Evolutionary conservation across 2,888 invertebrate genomes (phyloP).

Genomic region (Tortrix viridana): DNA sequence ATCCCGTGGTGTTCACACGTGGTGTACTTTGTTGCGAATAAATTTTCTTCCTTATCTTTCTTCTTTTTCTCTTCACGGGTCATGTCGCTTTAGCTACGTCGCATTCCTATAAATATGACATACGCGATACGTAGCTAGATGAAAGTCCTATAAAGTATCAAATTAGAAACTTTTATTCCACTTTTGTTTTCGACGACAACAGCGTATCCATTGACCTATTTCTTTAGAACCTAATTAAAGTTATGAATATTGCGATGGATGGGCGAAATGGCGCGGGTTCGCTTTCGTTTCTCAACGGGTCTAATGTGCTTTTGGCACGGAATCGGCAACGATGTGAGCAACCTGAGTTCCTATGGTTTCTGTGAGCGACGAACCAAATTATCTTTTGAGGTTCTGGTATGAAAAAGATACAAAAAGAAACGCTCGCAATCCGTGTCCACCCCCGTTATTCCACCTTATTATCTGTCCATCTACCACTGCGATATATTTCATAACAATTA

Average conservation of each 20-base stretch:
- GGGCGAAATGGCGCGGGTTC: slow-evolving; percentile 25
- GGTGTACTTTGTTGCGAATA: too few species aligned
- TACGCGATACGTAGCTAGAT: too few species aligned
- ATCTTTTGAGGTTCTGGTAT: background rate
- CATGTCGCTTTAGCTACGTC: too few species aligned
- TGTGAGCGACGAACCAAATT: background rate
- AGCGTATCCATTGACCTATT: slow-evolving; percentile 19
- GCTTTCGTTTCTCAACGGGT: slow-evolving; percentile 22
- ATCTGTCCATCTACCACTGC: background rate
- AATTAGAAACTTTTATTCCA: too few species aligned
- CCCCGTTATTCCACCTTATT: background rate
- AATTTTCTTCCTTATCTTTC: too few species aligned
- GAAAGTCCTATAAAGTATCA: too few species aligned
- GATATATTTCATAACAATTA: background rate
- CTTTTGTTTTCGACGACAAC: slow-evolving; percentile 1
- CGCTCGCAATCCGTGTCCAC: too few species aligned
- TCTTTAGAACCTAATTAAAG: slow-evolving; percentile 20
- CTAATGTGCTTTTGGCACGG: slow-evolving; percentile 35
- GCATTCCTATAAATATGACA: too few species aligned
- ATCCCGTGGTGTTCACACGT: too few species aligned
- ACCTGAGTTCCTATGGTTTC: slow-evolving; percentile 6
- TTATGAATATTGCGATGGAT: slow-evolving; percentile 25
- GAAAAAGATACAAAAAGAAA: background rate
- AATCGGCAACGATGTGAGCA: slow-evolving; percentile 30
- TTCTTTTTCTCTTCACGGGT: too few species aligned